Base-by-base conservation (phyloP, 2,797 vertebrate genomes). In the Myotis vivesi region DNA sequence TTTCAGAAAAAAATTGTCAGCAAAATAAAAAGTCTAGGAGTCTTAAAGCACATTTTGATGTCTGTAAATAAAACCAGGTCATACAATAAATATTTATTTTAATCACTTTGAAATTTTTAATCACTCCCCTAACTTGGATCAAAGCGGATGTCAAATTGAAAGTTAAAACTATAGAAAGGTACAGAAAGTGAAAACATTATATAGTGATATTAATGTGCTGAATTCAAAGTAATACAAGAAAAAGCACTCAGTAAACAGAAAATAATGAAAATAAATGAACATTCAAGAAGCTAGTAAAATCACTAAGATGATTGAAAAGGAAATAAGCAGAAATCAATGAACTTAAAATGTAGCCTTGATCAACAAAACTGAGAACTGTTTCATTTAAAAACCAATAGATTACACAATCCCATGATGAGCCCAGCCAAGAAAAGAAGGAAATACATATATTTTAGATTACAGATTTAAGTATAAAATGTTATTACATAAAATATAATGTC, bases 331-430 rank as follows among this genome's bases (percentile, higher is more conserved):
- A 87, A 92, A 96, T 86, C 89, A 94, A 81, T 86, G 53, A 82
- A 90, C 73, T 88, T 89, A 76, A 89, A 93, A 91, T 93, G 33
- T n/a, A 71, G 16, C 33, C 57, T 59, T 75, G 68, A 95, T 73
- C 87, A 91, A 92, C 87, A 95, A 92, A 94, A 87, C 62, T 82
- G 95, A 94, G 87, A 90, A 85, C 28, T 68, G 8, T 85, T 89
- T 95, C 62, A 96, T 90, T 76, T 97, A 49, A 96, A 89, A 77
- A 33, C 13, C 38, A 71, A 72, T 92, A 95, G 79, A 87, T 93
- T 92, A 88, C 1, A 64, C 16, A 82, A n/a, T 57, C 51, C 62
- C 57, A 82, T 41, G 20, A 92, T 87, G 4, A 96, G 6, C 30
- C 38, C 80, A 13, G 20, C 22, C 88, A 94, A 87, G 38, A 91